Evolutionary conservation across 2,113 vertebrate species (phyloP).

Genomic region (Megatriorchis doriae): DNA sequence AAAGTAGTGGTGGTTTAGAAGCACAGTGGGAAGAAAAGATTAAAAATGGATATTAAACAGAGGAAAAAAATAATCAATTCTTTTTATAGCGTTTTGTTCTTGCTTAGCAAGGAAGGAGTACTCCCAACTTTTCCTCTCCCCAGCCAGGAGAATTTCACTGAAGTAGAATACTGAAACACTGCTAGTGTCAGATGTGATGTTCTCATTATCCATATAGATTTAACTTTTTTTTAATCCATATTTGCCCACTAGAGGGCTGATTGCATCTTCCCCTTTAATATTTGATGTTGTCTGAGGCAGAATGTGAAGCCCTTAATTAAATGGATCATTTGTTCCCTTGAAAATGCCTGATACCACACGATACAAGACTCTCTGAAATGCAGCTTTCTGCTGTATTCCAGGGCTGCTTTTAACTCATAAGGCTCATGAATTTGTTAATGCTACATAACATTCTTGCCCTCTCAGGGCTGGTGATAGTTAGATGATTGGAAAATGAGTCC

Average conservation of each 20-base stretch:
- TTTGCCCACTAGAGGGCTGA: conserved; percentile 56
- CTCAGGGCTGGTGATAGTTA: background rate
- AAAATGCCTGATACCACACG: conserved; percentile 13
- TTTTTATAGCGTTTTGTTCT: background rate
- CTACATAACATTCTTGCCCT: background rate
- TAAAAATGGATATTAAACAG: background rate
- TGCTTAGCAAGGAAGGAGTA: background rate
- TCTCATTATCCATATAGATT: background rate
- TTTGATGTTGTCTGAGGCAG: conserved; percentile 38
- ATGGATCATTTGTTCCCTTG: conserved; percentile 41
- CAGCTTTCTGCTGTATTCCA: conserved; percentile 10
- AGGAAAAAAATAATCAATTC: background rate
- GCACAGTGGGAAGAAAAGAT: background rate
- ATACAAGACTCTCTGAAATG: background rate
- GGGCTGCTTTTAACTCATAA: background rate
- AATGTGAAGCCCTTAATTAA: conserved; percentile 20
- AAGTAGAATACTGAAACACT: background rate
- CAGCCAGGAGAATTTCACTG: background rate
- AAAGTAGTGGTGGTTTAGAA: background rate
- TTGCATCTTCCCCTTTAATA: conserved; percentile 31
- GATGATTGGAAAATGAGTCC: background rate
- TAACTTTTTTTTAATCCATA: conserved; percentile 1
- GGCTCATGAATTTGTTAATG: conserved; percentile 31
- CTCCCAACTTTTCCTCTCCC: background rate
- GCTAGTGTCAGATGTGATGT: background rate